Evolutionary conservation across 2,797 vertebrate species (phyloP).

Genomic region (Pseudopleuronectes americanus): DNA sequence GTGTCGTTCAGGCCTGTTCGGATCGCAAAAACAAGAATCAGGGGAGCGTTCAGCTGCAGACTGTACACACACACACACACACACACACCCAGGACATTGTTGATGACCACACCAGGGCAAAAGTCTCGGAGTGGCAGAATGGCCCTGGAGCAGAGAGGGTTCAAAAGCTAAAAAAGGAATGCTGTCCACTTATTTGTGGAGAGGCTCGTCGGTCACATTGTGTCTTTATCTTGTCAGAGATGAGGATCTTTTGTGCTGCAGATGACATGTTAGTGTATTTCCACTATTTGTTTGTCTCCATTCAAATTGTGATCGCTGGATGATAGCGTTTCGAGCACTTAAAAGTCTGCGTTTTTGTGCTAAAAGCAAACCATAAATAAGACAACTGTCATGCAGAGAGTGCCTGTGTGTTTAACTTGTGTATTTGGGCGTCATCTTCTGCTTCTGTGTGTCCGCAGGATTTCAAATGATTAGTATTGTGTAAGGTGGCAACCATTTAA

Average conservation of each 20-base stretch:
- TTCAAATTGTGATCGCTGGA: conserved; percentile 48
- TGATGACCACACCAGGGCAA: conserved; percentile 53
- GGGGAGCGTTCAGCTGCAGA: conserved; percentile 59
- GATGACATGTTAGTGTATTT: conserved; percentile 53
- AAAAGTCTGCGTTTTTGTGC: conserved; percentile 30
- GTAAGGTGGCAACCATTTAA: conserved; percentile 42
- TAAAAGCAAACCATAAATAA: conserved; percentile 57
- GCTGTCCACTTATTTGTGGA: conserved; percentile 49
- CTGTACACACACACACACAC: conserved; percentile 5
- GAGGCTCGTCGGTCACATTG: conserved; percentile 40
- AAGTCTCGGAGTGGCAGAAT: conserved; percentile 32
- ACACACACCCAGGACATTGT: conserved; percentile 59
- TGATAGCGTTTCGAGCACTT: conserved; percentile 54
- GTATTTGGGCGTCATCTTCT: conserved; percentile 25
- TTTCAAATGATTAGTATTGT: conserved; percentile 51
- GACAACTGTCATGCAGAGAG: conserved; percentile 42
- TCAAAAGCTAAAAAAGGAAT: conserved; percentile 65
- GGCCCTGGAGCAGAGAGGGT: conserved; percentile 65
- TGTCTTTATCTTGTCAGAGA: conserved; percentile 66
- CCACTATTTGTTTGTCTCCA: conserved; percentile 55
- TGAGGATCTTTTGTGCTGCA: conserved; percentile 57
- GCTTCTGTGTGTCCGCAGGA: conserved; percentile 34
- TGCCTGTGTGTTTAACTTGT: conserved; percentile 2
- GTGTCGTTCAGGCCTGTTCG: conserved; percentile 65
- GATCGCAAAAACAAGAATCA: conserved; percentile 64